These are phyloP conservation scores for Triplophysa dalaica DNA, from an alignment of 2,113 vertebrate species.

Conservation along the genomic window DNA sequence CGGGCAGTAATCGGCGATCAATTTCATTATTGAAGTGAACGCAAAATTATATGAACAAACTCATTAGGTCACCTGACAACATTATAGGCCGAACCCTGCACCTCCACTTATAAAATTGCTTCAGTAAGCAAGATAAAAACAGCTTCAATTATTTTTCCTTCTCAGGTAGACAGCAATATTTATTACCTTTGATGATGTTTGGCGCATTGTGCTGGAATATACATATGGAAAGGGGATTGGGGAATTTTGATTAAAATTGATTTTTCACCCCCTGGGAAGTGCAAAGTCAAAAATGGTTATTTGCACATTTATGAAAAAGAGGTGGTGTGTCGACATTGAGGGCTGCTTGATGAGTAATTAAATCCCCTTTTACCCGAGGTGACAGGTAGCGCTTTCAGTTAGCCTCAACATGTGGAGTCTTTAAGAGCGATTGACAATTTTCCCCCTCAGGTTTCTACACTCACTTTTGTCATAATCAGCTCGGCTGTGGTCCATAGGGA, in stretches of 20 bases:
- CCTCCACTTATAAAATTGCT: slow-evolving; percentile 68
- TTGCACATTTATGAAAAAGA: slow-evolving; percentile 95
- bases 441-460: slow-evolving; percentile 42
- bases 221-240: slow-evolving; percentile 81
- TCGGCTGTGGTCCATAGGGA: slow-evolving; percentile 47
- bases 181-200: slow-evolving; percentile 87
- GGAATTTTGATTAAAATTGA: slow-evolving; percentile 97
- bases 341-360: slow-evolving; percentile 98
- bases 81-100: slow-evolving; percentile 66
- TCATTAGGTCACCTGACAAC: slow-evolving; percentile 74
- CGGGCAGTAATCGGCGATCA: slow-evolving; percentile 56
- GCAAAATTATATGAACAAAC: slow-evolving; percentile 67
- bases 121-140: slow-evolving; percentile 71
- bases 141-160: slow-evolving; percentile 69
- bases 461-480: slow-evolving; percentile 45
- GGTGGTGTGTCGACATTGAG: slow-evolving; percentile 93
- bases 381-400: slow-evolving; percentile 89
- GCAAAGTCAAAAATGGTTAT: slow-evolving; percentile 93
- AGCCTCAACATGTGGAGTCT: slow-evolving; percentile 80
- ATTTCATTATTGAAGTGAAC: slow-evolving; percentile 50
- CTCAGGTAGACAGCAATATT: slow-evolving; percentile 72
- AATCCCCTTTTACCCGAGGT: slow-evolving; percentile 90
- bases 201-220: slow-evolving; percentile 81
- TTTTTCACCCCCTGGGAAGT: slow-evolving; percentile 93
- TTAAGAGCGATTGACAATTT: slow-evolving; percentile 80